Base-by-base conservation (phyloP, 1,140 invertebrate species). In the Drosophila leontia region DNA sequence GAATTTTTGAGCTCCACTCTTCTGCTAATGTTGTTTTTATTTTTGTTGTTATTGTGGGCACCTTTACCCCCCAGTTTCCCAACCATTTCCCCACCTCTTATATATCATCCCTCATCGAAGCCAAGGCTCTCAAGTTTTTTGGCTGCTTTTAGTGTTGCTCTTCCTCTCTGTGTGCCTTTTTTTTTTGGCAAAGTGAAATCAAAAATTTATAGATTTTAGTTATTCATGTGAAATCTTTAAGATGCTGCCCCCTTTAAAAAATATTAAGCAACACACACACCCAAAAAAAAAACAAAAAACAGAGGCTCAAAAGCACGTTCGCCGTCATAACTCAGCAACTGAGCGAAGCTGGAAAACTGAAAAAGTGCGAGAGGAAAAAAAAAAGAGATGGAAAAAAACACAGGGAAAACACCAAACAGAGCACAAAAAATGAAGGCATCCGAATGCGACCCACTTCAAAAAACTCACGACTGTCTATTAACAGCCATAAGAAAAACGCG, bases 171-270 rank as follows among this genome's bases (percentile, higher is more conserved):
- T n/a, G n/a, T n/a, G n/a, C n/a, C n/a, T n/a, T n/a, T n/a, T n/a
- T n/a, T 58, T 79, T 74, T 65, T 61, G 78, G 57, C 75, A 84
- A 87, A 88, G 84, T 88, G 78, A 84, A 88, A 88, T 88, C 72
- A 88, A 88, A 88, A 88, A 88, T 90, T 88, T 88, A 88, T 88
- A 78, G 84, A 88, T 88, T 90, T 88, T 88, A 88, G 84, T 88
- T 90, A 88, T 88, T 90, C 80, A 88, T 88, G 84, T 88, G 85
- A 90, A 88, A 88, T 88, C 84, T 88, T 88, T 88, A 88, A 88
- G 77, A 78, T 69, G 81, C 55, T 65, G 78, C 50, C 72, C 61
- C 82, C 79, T 88, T 84, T 83, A 77, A 74, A 56, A 57, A 79
- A 76, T 41, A 55, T 51, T 68, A 61, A 59, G 69, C 19, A 61